These are phyloP conservation scores for Zaprionus camerounensis DNA, from an alignment of 1,140 invertebrate genomes.

Conservation along the genomic window DNA sequence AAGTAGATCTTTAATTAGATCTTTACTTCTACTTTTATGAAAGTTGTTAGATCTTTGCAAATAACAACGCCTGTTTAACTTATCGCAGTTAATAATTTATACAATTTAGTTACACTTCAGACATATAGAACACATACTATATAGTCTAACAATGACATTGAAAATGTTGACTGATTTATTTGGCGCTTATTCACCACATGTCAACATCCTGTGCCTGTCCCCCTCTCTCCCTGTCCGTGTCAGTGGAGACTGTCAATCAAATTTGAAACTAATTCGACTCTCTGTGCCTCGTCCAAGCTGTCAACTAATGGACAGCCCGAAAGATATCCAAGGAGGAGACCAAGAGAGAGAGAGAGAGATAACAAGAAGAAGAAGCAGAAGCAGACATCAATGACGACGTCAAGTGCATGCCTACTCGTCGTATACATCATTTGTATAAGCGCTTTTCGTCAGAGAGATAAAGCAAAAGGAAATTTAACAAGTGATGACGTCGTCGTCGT, in stretches of 20 bases:
- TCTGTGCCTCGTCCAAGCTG: background rate
- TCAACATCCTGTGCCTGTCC: background rate
- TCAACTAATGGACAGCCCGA: conserved; percentile 20
- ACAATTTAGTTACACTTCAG: too few species aligned
- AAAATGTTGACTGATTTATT: conserved; percentile 38
- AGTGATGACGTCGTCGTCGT: conserved; percentile 9
- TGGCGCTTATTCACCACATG: conserved; percentile 2
- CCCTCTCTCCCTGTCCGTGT: background rate
- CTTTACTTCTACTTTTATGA: too few species aligned
- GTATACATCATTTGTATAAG: conserved; percentile 10
- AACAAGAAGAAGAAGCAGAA: background rate
- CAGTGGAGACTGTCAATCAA: conserved; percentile 31
- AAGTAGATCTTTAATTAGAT: too few species aligned
- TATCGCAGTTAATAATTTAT: background rate
- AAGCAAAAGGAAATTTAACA: background rate
- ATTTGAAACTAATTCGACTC: conserved; percentile 23
- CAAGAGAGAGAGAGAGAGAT: background rate
- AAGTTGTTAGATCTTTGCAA: background rate
- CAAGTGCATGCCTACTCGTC: conserved; percentile 13
- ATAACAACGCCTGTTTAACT: background rate
- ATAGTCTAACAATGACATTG: conserved; percentile 21
- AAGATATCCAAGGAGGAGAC: background rate
- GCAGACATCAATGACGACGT: background rate
- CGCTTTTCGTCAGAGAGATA: conserved; percentile 21
- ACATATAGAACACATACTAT: background rate